These are phyloP conservation scores for Pyrgilauda ruficollis DNA, from an alignment of 2,113 vertebrate genomes.

Conservation along the genomic window DNA sequence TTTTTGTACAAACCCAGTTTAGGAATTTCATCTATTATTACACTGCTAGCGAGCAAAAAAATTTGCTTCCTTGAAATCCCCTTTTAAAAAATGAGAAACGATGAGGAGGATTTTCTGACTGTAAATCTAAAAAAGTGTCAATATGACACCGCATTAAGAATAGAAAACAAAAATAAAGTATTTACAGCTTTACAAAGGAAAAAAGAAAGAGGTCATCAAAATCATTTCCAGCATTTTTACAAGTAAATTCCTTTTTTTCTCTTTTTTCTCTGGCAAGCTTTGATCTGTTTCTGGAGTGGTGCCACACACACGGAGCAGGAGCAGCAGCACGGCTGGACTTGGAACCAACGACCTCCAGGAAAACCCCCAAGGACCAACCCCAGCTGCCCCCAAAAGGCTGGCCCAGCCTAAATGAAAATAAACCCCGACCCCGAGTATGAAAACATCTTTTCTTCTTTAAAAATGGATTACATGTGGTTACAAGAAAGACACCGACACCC, in stretches of 20 bases:
- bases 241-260: not conserved
- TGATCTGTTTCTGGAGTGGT: not conserved
- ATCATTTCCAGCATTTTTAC: constrained; percentile 61
- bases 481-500: not conserved
- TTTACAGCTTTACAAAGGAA: constrained; percentile 79
- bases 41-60: constrained; percentile 40
- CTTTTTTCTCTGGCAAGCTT: constrained; percentile 4
- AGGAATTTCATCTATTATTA: constrained; percentile 18
- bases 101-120: constrained; percentile 59
- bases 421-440: not conserved
- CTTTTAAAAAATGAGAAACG: constrained; percentile 45
- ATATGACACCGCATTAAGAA: constrained; percentile 74
- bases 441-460: not conserved
- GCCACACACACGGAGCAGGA: not conserved
- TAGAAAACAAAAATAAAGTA: constrained; percentile 74
- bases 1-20: constrained; percentile 45
- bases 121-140: constrained; percentile 74
- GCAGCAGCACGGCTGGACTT: not conserved
- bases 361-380: not conserved
- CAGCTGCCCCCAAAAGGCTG: not conserved
- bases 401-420: not conserved
- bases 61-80: constrained; percentile 54
- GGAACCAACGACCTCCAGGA: not conserved
- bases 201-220: constrained; percentile 53
- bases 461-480: constrained; percentile 10